A percentile compares a stretch with the other conserved stretches of the same genome.
Conservation (phyloP, 2,888 invertebrate species). For the Blastobasis adustella region DNA sequence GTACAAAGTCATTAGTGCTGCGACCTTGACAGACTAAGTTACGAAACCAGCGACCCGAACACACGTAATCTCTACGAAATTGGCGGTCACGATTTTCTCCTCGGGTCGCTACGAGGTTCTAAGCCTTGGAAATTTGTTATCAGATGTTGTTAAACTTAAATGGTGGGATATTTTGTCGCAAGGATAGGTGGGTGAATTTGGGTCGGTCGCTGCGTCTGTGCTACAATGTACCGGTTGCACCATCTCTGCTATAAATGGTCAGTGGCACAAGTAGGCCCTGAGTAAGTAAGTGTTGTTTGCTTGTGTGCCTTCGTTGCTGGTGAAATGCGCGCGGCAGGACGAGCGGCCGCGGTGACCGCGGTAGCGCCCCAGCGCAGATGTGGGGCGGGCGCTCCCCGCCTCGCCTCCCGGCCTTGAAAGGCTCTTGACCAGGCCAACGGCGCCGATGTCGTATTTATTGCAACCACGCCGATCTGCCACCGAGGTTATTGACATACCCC, state of each 20-base stretch:
- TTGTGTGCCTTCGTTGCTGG: slow-evolving; percentile 33
- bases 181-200: slow-evolving; percentile 7
- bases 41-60: slow-evolving; percentile 49
- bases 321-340: slow-evolving; percentile 55
- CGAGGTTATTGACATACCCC: slow-evolving; percentile 71
- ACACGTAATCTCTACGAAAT: slow-evolving; percentile 52
- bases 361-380: slow-evolving; percentile 44
- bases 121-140: slow-evolving; percentile 21
- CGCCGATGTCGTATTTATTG: slow-evolving; percentile 71
- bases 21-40: slow-evolving; percentile 60
- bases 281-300: slow-evolving; percentile 9
- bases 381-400: slow-evolving; percentile 65
- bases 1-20: slow-evolving; percentile 52
- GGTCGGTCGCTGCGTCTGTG: neutral
- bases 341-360: slow-evolving; percentile 31
- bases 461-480: slow-evolving; percentile 70
- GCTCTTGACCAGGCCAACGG: slow-evolving; percentile 72
- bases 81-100: slow-evolving; percentile 53
- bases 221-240: slow-evolving; percentile 12
- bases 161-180: slow-evolving; percentile 1
- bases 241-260: slow-evolving; percentile 20
- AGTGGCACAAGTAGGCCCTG: slow-evolving; percentile 6
- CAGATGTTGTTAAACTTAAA: slow-evolving; percentile 17
- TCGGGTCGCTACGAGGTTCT: slow-evolving; percentile 22
- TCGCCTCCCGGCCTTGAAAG: slow-evolving; percentile 73